phyloP scores from a whole-genome alignment of 2,888 invertebrate genomes.

The Sinhomidia bicolor region DNA sequence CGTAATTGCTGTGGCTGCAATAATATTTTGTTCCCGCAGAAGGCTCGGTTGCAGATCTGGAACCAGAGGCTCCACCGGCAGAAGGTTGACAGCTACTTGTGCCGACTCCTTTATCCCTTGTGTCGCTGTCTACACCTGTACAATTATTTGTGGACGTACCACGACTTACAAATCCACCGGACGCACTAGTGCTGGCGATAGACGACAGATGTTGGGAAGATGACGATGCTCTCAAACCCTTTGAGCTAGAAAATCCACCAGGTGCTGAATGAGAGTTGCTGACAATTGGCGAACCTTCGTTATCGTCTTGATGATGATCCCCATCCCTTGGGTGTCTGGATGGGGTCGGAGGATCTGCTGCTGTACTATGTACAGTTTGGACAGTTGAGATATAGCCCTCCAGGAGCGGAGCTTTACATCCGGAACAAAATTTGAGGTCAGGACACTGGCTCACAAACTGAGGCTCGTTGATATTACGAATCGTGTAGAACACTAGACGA shows the following conservation, averaged over 20 bases:
- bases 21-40: constrained; percentile 79
- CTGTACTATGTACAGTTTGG: constrained; percentile 75
- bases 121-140: constrained; percentile 37
- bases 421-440: constrained; percentile 80
- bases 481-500: constrained; percentile 80
- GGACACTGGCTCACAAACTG: constrained; percentile 80
- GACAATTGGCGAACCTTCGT: constrained; percentile 55
- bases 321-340: constrained; percentile 9
- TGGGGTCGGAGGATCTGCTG: constrained; percentile 73
- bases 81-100: not conserved
- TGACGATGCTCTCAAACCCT: constrained; percentile 67
- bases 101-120: not conserved
- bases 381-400: constrained; percentile 80
- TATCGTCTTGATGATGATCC: constrained; percentile 22
- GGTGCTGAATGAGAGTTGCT: constrained; percentile 67
- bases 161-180: constrained; percentile 64
- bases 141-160: constrained; percentile 67
- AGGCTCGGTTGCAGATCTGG: constrained; percentile 67
- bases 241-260: constrained; percentile 46
- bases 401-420: constrained; percentile 80
- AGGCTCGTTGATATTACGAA: constrained; percentile 80
- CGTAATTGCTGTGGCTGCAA: constrained; percentile 79
- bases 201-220: constrained; percentile 69
- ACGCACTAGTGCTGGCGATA: constrained; percentile 60
- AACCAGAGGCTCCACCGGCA: not conserved